These are phyloP conservation scores for Aphis craccivora DNA, from an alignment of 1,140 invertebrate genomes.

Conservation along the genomic window DNA sequence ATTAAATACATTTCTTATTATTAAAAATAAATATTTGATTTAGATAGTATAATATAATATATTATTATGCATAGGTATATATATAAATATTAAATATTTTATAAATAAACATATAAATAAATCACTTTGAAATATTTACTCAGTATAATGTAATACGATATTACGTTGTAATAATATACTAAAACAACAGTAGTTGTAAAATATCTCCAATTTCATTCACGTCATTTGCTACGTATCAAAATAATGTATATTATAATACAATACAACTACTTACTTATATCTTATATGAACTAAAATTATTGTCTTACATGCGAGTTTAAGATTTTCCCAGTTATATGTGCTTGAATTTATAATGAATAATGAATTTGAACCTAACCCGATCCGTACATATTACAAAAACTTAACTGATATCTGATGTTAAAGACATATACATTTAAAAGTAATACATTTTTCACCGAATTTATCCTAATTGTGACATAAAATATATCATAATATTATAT, in stretches of 20 bases:
- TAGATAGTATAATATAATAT: neutral
- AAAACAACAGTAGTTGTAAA: neutral
- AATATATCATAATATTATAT: neutral
- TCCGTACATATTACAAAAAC: neutral
- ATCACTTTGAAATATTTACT: neutral
- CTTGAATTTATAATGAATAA: neutral
- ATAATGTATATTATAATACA: neutral
- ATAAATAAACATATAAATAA: neutral
- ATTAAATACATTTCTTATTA: neutral
- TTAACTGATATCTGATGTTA: neutral
- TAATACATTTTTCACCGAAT: neutral
- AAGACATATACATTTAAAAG: neutral
- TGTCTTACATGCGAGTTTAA: neutral
- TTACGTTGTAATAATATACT: neutral
- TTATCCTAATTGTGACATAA: neutral
- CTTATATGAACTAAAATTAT: neutral
- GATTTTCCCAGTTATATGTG: neutral
- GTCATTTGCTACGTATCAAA: neutral
- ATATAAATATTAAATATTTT: neutral
- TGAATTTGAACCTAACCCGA: neutral
- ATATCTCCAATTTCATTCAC: neutral
- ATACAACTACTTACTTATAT: neutral
- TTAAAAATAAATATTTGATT: neutral
- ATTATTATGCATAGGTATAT: neutral
- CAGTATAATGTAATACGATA: neutral